Conservation (phyloP, 1,140 invertebrate species). For the Eumaeus atala region DNA sequence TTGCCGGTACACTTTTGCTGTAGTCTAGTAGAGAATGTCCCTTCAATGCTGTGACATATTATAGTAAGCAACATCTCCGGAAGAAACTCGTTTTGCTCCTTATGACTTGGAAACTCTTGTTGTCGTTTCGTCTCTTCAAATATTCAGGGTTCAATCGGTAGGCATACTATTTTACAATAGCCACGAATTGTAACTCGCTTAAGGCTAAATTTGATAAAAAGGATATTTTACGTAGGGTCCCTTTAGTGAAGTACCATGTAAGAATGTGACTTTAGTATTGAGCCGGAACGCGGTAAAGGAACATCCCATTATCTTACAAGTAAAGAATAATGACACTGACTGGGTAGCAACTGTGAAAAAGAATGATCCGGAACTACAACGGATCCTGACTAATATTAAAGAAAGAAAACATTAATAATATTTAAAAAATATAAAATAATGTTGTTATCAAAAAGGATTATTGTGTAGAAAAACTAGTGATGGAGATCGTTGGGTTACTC, state of each 20-base stretch:
- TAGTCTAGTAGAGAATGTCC: background rate
- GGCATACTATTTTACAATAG: background rate
- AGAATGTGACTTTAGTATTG: slow-evolving; percentile 18
- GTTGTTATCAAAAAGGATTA: slow-evolving; percentile 14
- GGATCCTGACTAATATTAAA: slow-evolving; percentile 2
- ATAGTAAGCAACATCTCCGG: slow-evolving; percentile 19
- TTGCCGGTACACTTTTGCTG: slow-evolving; percentile 19
- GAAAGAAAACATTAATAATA: slow-evolving; percentile 7
- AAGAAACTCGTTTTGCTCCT: slow-evolving; percentile 15
- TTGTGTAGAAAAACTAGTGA: background rate
- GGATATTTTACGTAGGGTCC: slow-evolving; percentile 20
- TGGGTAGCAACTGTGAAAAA: background rate
- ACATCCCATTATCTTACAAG: too few species aligned
- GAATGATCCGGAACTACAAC: slow-evolving; percentile 2
- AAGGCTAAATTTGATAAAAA: slow-evolving; percentile 21
- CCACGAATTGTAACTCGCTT: slow-evolving; percentile 23
- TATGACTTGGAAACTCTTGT: slow-evolving; percentile 24
- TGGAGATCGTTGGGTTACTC: background rate
- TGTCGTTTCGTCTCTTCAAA: slow-evolving; percentile 6
- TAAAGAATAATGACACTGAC: background rate
- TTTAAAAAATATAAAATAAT: slow-evolving; percentile 16
- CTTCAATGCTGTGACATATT: slow-evolving; percentile 21
- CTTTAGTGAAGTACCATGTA: slow-evolving; percentile 23
- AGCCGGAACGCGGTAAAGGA: background rate
- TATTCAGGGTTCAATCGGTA: background rate